phyloP scores from a whole-genome alignment of 1,140 invertebrate species.

The Prorops nasuta region DNA sequence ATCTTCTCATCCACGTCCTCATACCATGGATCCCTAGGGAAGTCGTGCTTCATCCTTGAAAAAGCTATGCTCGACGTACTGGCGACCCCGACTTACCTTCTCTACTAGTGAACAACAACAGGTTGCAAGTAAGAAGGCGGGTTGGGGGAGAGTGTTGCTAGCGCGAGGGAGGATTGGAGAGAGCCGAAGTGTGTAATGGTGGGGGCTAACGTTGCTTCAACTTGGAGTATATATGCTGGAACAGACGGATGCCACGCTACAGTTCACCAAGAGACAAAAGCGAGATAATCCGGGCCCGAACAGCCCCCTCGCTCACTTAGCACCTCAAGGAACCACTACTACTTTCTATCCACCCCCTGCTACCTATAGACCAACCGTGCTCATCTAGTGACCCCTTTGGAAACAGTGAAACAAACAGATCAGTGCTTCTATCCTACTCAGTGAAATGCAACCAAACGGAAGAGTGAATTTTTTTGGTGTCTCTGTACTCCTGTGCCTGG shows the following conservation, averaged over 20 bases:
- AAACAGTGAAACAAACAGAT: no score
- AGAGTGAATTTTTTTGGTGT: no score
- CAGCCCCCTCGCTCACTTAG: no score
- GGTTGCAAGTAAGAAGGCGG: constrained; percentile 3
- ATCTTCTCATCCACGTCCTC: no score
- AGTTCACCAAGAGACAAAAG: constrained; percentile 50
- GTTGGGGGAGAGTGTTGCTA: constrained; percentile 15
- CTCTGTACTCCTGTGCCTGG: no score
- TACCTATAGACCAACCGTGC: no score
- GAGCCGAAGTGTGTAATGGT: constrained; percentile 19
- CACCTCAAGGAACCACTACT: no score
- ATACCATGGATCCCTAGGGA: neutral
- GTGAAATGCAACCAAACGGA: no score
- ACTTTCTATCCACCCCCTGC: no score
- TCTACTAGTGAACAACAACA: constrained; percentile 10
- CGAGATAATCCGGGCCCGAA: no score
- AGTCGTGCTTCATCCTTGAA: neutral
- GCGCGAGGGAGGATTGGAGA: constrained; percentile 36
- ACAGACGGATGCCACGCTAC: constrained; percentile 42
- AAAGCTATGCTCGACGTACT: neutral
- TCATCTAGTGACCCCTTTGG: no score
- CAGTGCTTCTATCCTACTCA: no score
- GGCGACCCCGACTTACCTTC: neutral
- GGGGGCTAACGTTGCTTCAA: constrained; percentile 30
- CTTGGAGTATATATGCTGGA: constrained; percentile 51